Evolutionary conservation across 2,113 vertebrate genomes (phyloP).

Genomic region (Oriolus oriolus): DNA sequence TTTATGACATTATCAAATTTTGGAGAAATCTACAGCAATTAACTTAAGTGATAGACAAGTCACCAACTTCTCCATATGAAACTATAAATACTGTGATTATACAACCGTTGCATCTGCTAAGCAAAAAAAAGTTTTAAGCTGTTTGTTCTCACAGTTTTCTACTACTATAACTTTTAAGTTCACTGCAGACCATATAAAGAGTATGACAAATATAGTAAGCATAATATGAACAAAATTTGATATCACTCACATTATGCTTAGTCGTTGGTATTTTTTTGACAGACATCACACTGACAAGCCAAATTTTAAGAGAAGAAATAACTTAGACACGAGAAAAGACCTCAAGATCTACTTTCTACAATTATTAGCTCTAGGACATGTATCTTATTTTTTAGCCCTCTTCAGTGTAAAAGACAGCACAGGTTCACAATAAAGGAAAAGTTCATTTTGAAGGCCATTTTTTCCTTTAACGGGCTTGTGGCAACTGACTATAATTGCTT

Average conservation of each 20-base stretch:
- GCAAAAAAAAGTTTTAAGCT: background rate
- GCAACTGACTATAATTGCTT: background rate
- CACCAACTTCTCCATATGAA: slow-evolving; percentile 66
- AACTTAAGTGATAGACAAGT: slow-evolving; percentile 74
- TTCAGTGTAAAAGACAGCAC: background rate
- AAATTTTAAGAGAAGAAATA: slow-evolving; percentile 37
- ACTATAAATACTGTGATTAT: background rate
- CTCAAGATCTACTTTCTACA: background rate
- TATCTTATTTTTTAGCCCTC: background rate
- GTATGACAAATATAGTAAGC: background rate
- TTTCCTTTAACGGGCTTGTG: background rate
- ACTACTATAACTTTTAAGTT: background rate
- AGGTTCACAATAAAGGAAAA: background rate
- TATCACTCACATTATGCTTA: background rate
- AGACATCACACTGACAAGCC: background rate
- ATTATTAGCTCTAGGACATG: background rate
- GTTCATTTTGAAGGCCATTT: background rate
- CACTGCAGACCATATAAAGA: accelerated
- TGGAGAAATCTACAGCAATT: slow-evolving; percentile 73
- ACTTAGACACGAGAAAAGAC: background rate
- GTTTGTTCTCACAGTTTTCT: background rate
- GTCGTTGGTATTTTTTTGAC: background rate
- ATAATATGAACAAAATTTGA: background rate
- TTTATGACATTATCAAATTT: background rate
- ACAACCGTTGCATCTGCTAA: background rate